Evolutionary conservation across 1,140 invertebrate genomes (phyloP), one percentile per base, ranked within the genome.

Genomic region (Limonius californicus): DNA sequence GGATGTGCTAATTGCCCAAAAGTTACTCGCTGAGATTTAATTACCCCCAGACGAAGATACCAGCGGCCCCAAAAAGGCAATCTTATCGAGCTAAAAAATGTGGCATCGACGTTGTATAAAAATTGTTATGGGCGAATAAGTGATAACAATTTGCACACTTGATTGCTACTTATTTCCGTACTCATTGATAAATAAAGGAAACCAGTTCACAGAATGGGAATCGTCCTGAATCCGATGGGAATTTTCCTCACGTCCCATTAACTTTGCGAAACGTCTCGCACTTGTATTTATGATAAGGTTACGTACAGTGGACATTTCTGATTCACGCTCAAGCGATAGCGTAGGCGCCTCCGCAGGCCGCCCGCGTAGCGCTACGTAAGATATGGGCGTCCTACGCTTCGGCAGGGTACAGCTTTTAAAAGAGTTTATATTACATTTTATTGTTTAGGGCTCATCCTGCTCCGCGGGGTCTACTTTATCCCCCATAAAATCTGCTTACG

Each of bases 141-240:
- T 18, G 45, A 50, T 50, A 50, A 50, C 6, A 50, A 50, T 50
- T 50, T 50, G 45, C 45, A 50, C 45, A 50, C 9, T 50, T 50
- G 45, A 50, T 50, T 50, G 45, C 15, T 21, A 18, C 45, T 39
- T 50, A 50, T 50, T 50, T 50, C 45, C 45, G 45, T 19, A 12
- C 20, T 18, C 20, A 14, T 21, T 19, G 45, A 50, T 50, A 50
- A 45, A 50, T 50, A n/a, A 19, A 50, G 45, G 45, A 50, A 50
- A 50, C 45, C 14, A 50, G 45, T 50, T 21, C 45, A 50, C 14
- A 15, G 16, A 7, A 50, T 19, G 9, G 12, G 16, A 18, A 50
- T 21, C 16, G 42, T 15, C 4, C 14, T 4, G n/a, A 45, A 15
- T 18, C 14, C 42, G 16, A 4, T 15, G 14, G 14, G 19, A 19